A percentile compares a stretch with the other conserved stretches of the same genome.
phyloP scores from a whole-genome alignment of 2,888 invertebrate species.

The Thymelicus acteon region DNA sequence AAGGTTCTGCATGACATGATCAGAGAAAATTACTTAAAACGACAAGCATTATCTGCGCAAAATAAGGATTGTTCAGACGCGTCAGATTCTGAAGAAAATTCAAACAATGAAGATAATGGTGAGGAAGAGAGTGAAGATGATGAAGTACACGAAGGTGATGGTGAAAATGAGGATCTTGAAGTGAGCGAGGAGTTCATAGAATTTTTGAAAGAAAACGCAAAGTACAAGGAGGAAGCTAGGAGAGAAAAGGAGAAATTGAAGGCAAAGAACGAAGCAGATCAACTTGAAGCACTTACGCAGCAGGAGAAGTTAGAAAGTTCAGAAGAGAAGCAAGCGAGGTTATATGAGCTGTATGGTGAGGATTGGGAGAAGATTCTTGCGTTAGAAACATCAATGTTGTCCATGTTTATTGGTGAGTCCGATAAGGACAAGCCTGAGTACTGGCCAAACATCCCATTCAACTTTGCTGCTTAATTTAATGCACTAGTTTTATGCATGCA shows the following conservation, averaged over 20 bases:
- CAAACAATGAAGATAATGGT: not conserved
- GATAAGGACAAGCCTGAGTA: conserved; percentile 86
- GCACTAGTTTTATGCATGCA: no score
- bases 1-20: conserved; percentile 81
- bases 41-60: not conserved
- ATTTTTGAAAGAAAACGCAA: conserved; percentile 85
- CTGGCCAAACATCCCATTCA: conserved; percentile 91
- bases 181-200: conserved; percentile 87
- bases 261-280: conserved; percentile 49
- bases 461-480: conserved; percentile 56
- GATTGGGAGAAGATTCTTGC: conserved; percentile 87
- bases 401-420: conserved; percentile 86
- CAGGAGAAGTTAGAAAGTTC: conserved; percentile 54
- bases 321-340: conserved; percentile 62
- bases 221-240: conserved; percentile 74
- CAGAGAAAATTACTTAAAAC: conserved; percentile 54
- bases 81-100: conserved; percentile 34
- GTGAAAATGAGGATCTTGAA: conserved; percentile 65
- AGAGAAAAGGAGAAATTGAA: conserved; percentile 60
- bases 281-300: conserved; percentile 47
- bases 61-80: not conserved
- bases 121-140: conserved; percentile 36
- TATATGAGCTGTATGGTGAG: conserved; percentile 86
- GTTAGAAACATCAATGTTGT: conserved; percentile 89
- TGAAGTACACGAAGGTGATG: conserved; percentile 53